Conservation (phyloP, 1,140 invertebrate species). For the Cecropterus lyciades region DNA sequence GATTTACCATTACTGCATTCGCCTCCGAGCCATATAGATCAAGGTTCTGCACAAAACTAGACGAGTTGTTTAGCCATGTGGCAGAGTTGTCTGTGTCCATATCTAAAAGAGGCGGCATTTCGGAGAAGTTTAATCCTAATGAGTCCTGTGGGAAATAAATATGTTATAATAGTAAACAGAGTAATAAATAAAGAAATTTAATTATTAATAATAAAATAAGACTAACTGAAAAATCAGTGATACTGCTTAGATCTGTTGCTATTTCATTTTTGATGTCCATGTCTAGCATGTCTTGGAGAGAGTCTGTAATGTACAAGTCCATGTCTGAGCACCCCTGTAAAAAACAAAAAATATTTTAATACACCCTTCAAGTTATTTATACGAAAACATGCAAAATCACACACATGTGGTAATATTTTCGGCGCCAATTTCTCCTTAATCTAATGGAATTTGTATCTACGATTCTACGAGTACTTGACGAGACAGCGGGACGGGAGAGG, state of each 20-base stretch:
- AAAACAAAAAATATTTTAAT: conserved; percentile 5
- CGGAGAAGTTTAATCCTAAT: conserved; percentile 85
- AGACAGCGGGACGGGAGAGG: conserved; percentile 53
- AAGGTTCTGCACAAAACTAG: conserved; percentile 88
- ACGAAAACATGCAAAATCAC: neutral
- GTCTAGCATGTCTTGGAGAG: conserved; percentile 91
- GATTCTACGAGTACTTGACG: conserved; percentile 44
- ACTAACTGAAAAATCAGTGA: conserved; percentile 85
- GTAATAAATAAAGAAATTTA: neutral
- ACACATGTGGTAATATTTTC: conserved; percentile 37
- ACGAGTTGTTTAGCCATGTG: conserved; percentile 84
- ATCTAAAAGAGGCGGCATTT: conserved; percentile 87
- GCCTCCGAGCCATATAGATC: conserved; percentile 90
- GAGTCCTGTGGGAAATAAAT: conserved; percentile 76
- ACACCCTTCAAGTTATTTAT: neutral
- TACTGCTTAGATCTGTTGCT: conserved; percentile 89
- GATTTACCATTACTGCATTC: conserved; percentile 91
- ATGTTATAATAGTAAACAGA: neutral
- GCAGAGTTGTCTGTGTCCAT: conserved; percentile 86
- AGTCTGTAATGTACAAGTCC: conserved; percentile 87
- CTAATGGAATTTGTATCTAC: conserved; percentile 29
- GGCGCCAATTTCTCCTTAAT: conserved; percentile 49
- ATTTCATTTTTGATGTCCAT: conserved; percentile 93
- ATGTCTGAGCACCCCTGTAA: conserved; percentile 85
- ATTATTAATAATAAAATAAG: neutral